Evolutionary conservation across 2,113 vertebrate species (phyloP), one percentile per base, ranked within the genome.

Genomic region (Formicarius rufipectus): DNA sequence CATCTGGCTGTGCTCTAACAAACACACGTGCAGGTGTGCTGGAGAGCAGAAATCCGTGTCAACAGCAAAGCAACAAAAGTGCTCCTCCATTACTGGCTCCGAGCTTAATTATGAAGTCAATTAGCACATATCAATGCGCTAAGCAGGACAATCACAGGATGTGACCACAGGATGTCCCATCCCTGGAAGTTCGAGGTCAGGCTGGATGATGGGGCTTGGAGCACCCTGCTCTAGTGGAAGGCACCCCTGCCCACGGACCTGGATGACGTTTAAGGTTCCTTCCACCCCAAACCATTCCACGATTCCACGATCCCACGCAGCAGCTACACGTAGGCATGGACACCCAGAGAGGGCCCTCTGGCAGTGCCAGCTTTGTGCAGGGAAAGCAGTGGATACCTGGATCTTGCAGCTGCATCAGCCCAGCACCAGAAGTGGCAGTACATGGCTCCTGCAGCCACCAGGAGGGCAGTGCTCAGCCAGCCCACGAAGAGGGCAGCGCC

Each of bases 401-500:
- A 33, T 14, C 74, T 44, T 20, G 28, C 52, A 3, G 75, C 37
- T 14, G 77, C n/a, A 28, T 49, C 83, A 17, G 94, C 93, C 79
- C 84, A 66, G 40, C 78, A 98, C 87, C 98, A 99, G 72, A 96
- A 98, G 50, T 96, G 98, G 66, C 98, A 99, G 84, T 99, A 96
- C 77, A 99, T 98, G 3, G 97, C 98, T 2, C 99, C 99, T 0
- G 97, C 99, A 7, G 98, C 82, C 28, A 99, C 96, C 14, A 99
- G 98, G 35, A 99, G 98, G 5, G 98, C 98, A 0, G 97, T 39
- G 4, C 98, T 97, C 0, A 97, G 97, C 99, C 99, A 99, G 25
- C 99, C 99, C 58, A 99, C 96, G 39, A 98, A 99, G 14, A 99
- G 98, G 2, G 99, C 99, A 16, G 98, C 98, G 12, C 99, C 99